Evolutionary conservation across 2,113 vertebrate species (phyloP).

Genomic region (Lagopus leucura): DNA sequence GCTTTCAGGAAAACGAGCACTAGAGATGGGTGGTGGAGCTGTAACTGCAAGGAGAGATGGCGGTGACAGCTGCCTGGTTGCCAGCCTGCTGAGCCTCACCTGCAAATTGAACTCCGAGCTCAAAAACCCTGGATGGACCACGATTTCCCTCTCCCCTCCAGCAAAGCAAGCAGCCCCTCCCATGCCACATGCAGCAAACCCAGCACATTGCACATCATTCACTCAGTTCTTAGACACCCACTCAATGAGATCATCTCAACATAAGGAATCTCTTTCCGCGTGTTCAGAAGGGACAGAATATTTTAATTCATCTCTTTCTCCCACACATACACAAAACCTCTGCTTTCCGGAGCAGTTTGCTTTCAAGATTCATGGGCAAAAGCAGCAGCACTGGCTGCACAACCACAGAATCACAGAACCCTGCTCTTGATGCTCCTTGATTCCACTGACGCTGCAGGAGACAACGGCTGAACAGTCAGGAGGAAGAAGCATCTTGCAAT

Average conservation of each 20-base stretch:
- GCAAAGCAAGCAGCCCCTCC: background rate
- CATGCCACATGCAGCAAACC: background rate
- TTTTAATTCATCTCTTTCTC: constrained; percentile 36
- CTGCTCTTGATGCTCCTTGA: constrained; percentile 28
- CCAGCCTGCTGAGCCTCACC: background rate
- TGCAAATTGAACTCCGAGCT: background rate
- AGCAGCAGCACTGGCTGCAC: constrained; percentile 8
- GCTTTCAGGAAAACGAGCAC: constrained; percentile 2
- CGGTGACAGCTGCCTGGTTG: background rate
- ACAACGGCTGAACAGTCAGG: constrained; percentile 1
- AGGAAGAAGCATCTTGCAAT: constrained; percentile 31
- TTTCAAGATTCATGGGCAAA: background rate
- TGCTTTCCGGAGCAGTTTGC: constrained; percentile 18
- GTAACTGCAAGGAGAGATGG: background rate
- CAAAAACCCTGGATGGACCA: background rate
- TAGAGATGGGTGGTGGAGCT: background rate
- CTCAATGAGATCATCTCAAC: constrained; percentile 33
- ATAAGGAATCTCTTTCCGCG: background rate
- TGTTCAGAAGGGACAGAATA: constrained; percentile 7
- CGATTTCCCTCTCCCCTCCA: background rate
- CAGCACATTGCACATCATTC: background rate
- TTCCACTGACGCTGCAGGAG: constrained; percentile 21
- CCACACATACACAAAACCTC: background rate
- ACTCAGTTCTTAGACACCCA: background rate
- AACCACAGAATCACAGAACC: too few relatives aligned